These are phyloP conservation scores for Hipposideros armiger DNA, from an alignment of 2,113 vertebrate genomes.

Conservation along the genomic window DNA sequence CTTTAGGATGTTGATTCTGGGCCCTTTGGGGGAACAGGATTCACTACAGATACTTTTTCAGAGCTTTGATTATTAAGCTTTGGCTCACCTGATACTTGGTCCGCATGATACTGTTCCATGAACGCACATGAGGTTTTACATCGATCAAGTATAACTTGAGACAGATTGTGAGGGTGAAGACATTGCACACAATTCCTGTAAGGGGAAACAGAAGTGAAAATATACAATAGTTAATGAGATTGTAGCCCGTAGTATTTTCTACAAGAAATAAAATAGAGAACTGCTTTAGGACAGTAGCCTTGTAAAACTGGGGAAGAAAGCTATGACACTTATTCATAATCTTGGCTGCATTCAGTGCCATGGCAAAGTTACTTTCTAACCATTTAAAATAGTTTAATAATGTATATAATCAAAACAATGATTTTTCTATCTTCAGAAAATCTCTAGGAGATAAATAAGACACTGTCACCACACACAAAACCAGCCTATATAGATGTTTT, in stretches of 20 bases:
- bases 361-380: neutral
- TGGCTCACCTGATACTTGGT: slow-evolving; percentile 90
- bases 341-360: slow-evolving; percentile 54
- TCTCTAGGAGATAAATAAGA: slow-evolving; percentile 12
- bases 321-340: slow-evolving; percentile 65
- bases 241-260: neutral
- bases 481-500: neutral
- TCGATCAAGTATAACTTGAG: slow-evolving; percentile 84
- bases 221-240: slow-evolving; percentile 10
- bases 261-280: slow-evolving; percentile 45
- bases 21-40: neutral
- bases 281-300: slow-evolving; percentile 35
- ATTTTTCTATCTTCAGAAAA: slow-evolving; percentile 31
- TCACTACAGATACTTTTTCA: neutral
- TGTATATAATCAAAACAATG: slow-evolving; percentile 34
- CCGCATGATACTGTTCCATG: slow-evolving; percentile 87
- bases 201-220: slow-evolving; percentile 71
- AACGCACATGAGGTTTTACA: slow-evolving; percentile 92
- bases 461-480: neutral
- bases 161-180: slow-evolving; percentile 89
- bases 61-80: neutral
- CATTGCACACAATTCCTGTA: slow-evolving; percentile 94
- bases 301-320: slow-evolving; percentile 74
- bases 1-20: neutral
- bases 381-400: neutral